These are phyloP conservation scores for Dyspetes luteomarginatus DNA, from an alignment of 2,888 invertebrate species.

Conservation along the genomic window DNA sequence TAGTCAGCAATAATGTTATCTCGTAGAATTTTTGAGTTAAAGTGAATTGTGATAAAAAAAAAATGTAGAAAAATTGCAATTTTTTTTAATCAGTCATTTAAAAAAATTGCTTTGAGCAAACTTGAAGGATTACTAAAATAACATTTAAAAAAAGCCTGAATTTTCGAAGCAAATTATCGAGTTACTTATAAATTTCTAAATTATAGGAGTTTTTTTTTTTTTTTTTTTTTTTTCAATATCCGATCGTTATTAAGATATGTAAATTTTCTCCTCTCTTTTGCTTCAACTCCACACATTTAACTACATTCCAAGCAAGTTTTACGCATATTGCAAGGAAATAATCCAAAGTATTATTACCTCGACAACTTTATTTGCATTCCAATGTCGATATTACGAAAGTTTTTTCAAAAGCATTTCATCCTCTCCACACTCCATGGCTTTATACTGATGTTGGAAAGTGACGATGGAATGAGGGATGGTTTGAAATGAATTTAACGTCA, in stretches of 20 bases:
- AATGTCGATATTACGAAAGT: conserved; percentile 11
- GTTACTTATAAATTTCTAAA: neutral
- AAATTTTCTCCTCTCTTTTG: neutral
- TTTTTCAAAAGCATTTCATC: neutral
- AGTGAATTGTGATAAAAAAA: neutral
- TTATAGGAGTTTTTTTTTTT: no score
- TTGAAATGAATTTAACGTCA: conserved; percentile 32
- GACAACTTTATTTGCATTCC: conserved; percentile 5
- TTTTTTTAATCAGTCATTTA: neutral
- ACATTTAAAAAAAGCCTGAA: neutral
- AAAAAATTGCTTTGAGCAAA: no score
- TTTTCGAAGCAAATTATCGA: neutral
- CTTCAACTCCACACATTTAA: neutral
- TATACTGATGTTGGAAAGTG: neutral
- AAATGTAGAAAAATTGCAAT: neutral
- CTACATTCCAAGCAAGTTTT: neutral
- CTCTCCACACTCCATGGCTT: neutral
- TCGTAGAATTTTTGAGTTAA: no score
- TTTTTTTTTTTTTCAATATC: no score
- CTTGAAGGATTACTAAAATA: no score
- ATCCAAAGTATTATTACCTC: neutral
- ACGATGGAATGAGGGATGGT: neutral
- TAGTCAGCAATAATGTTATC: no score
- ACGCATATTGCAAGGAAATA: neutral
- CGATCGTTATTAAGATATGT: neutral